Base-by-base conservation (phyloP, 2,888 invertebrate genomes). In the Pherbina coryleti region DNA sequence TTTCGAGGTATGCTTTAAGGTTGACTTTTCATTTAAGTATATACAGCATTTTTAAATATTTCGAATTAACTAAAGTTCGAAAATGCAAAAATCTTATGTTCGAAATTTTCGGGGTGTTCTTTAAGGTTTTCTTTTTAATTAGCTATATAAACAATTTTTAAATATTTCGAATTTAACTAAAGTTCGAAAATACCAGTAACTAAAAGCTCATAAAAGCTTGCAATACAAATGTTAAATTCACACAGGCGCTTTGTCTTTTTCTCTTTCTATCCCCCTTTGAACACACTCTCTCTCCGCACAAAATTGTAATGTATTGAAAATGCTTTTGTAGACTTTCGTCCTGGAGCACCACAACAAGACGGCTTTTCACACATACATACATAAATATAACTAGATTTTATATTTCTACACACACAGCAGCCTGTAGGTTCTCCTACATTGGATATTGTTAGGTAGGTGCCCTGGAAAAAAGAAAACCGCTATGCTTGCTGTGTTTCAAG, bases 401-500 rank as follows among this genome's bases (percentile, higher is more conserved):
- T 55, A n/a, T 14, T 44, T 44, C 11, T 44, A 44, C 44, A 44
- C 44, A 44, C 44, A 44, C 44, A 44, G n/a, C 55, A 55, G 7
- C 11, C 9, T 55, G 19, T 55, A 55, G 55, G 55, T 70, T 49
- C 51, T 51, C 51, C 55, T 78, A 37, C 71, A 55, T 70, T 71
- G 71, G 53, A 66, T 64, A 60, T 55, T 55, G n/a, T 2, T 55
- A 62, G 64, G 66, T 60, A 75, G 71, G 75, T 81, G 62, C 69
- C 62, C 69, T 69, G 60, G 67, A 73, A 69, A 49, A 55, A 37
- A n/a, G n/a, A 72, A 64, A 55, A 11, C 34, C 76, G 14, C 53
- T 77, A 80, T 51, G 74, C 66, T 28, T 74, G 64, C n/a, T 73
- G 44, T 69, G 73, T 69, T 76, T 79, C 64, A 81, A 81, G 81